Evolutionary conservation across 1,140 invertebrate genomes (phyloP).

Genomic region (Aradophagus sp.): DNA sequence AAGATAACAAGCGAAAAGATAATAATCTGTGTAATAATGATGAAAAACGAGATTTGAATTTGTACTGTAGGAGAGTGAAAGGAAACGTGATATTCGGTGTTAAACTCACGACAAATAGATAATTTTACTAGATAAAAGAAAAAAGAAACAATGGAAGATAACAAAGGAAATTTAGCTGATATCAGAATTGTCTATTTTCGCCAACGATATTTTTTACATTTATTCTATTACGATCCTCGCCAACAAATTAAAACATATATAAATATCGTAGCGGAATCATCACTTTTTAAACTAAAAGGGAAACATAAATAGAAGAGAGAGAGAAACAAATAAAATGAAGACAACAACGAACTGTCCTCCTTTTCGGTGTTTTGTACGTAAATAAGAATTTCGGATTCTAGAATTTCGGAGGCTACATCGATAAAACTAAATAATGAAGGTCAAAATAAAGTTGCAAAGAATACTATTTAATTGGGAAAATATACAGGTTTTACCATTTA

Average conservation of each 20-base stretch:
- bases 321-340: too few relatives aligned
- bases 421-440: too few relatives aligned
- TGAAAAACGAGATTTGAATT: constrained; percentile 45
- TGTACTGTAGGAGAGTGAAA: constrained; percentile 34
- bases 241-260: constrained; percentile 49
- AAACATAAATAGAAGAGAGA: too few relatives aligned
- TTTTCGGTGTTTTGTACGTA: constrained; percentile 32
- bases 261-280: constrained; percentile 46
- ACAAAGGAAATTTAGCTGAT: constrained; percentile 50
- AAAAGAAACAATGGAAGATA: constrained; percentile 11
- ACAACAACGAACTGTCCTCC: constrained; percentile 31
- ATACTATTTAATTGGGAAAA: too few relatives aligned
- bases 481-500: too few relatives aligned
- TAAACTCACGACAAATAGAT: constrained; percentile 36
- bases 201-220: constrained; percentile 57
- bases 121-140: constrained; percentile 44
- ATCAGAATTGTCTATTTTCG: constrained; percentile 57
- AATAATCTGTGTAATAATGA: constrained; percentile 43
- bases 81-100: constrained; percentile 55
- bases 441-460: too few relatives aligned
- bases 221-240: constrained; percentile 56
- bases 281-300: constrained; percentile 33
- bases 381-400: constrained; percentile 28
- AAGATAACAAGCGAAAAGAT: constrained; percentile 37
- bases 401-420: constrained; percentile 20